A percentile compares a stretch with the other conserved stretches of the same genome.
Evolutionary conservation across 2,113 vertebrate species (phyloP).

Genomic region (Butastur rufipennis): DNA sequence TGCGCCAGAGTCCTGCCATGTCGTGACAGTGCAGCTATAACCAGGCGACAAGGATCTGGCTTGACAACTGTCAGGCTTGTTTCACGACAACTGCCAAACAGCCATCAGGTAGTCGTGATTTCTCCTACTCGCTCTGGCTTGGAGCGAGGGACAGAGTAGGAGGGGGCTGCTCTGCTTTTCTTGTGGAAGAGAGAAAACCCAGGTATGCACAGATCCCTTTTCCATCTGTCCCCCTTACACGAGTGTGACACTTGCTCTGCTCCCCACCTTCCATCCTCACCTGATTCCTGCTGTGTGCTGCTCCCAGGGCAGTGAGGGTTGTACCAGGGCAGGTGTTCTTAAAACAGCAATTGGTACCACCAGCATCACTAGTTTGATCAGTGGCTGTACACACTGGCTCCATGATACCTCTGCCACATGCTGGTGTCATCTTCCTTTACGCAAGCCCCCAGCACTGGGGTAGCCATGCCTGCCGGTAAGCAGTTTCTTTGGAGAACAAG

Average conservation of each 20-base stretch:
- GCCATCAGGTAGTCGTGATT: slow-evolving; percentile 50
- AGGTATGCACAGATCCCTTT: neutral
- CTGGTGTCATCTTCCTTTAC: neutral
- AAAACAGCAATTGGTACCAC: neutral
- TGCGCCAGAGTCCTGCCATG: neutral
- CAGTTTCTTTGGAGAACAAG: neutral
- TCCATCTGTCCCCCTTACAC: neutral
- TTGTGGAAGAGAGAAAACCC: neutral
- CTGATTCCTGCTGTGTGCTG: neutral
- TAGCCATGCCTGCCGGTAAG: accelerated
- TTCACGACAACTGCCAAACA: neutral
- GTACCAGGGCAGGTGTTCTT: neutral
- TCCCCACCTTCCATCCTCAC: neutral
- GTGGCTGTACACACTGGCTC: neutral
- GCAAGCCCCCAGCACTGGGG: neutral
- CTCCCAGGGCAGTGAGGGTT: neutral
- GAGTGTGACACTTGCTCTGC: neutral
- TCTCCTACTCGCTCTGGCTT: slow-evolving; percentile 46
- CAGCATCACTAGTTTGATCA: neutral
- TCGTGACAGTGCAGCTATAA: neutral
- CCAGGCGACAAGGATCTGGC: neutral
- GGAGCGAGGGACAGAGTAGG: slow-evolving; percentile 25
- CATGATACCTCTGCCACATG: neutral
- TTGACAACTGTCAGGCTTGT: slow-evolving; percentile 3
- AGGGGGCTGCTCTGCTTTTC: slow-evolving; percentile 16